Conservation (phyloP, 2,797 vertebrate species). For the Danio tinwini region DNA sequence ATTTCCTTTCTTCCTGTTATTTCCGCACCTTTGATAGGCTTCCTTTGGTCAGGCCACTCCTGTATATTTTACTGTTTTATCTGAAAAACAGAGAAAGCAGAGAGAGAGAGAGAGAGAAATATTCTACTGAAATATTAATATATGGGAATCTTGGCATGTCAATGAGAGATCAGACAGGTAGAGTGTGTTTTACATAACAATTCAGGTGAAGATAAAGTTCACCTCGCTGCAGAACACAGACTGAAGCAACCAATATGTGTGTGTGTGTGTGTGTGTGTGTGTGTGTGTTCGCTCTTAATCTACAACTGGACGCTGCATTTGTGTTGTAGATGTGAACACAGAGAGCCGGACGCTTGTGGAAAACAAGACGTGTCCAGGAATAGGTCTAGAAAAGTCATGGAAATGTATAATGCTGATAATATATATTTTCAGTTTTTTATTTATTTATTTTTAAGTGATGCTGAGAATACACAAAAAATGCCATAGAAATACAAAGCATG, state of each 20-base stretch:
- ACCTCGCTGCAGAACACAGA: conserved; percentile 49
- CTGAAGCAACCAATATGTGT: conserved; percentile 34
- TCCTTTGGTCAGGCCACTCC: conserved; percentile 66
- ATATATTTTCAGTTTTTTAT: neutral
- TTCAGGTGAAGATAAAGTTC: conserved; percentile 62
- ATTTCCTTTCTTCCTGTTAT: conserved; percentile 75
- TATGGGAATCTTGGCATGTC: conserved; percentile 59
- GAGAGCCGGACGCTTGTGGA: neutral
- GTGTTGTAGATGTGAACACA: conserved; percentile 28
- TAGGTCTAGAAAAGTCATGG: neutral
- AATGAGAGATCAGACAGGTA: conserved; percentile 66
- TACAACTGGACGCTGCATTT: conserved; percentile 26
- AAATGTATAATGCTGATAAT: neutral
- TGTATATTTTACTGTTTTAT: conserved; percentile 65
- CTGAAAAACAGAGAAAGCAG: conserved; percentile 42
- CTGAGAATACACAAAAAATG: neutral
- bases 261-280: neutral
- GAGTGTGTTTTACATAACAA: conserved; percentile 67
- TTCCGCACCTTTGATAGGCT: conserved; percentile 72
- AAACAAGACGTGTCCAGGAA: neutral
- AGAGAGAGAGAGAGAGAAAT: conserved; percentile 44
- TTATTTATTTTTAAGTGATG: neutral
- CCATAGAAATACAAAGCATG: neutral
- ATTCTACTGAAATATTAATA: conserved; percentile 64
- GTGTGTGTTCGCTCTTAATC: conserved; percentile 42